Conservation (phyloP, 2,888 invertebrate genomes). For the Aromia moschata region DNA sequence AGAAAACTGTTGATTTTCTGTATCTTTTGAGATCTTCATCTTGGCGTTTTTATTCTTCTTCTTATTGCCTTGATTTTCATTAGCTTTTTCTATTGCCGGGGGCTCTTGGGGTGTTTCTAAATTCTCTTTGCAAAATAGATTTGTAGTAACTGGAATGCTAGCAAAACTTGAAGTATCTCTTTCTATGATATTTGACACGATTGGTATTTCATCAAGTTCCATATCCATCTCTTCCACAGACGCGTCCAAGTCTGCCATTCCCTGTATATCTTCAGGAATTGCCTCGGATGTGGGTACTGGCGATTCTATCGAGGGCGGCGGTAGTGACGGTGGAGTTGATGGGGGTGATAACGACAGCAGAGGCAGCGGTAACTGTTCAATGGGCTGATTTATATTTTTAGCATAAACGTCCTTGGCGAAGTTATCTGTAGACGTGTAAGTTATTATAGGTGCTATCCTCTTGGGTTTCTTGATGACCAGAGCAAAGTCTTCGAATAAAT, state of each 20-base stretch:
- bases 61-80: neutral
- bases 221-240: slow-evolving; percentile 51
- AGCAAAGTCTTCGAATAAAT: slow-evolving; percentile 48
- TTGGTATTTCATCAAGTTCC: slow-evolving; percentile 50
- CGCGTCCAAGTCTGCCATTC: slow-evolving; percentile 42
- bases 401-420: slow-evolving; percentile 32
- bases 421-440: slow-evolving; percentile 31
- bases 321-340: neutral
- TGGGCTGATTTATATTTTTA: slow-evolving; percentile 14
- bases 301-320: neutral
- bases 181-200: slow-evolving; percentile 46
- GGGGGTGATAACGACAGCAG: neutral
- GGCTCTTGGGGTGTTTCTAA: neutral
- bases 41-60: neutral
- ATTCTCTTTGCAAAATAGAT: slow-evolving; percentile 8
- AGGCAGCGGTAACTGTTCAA: neutral
- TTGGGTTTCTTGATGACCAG: slow-evolving; percentile 50
- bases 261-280: no score
- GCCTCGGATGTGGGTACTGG: slow-evolving; percentile 12
- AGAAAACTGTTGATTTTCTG: neutral
- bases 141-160: neutral
- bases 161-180: slow-evolving; percentile 28
- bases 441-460: slow-evolving; percentile 40
- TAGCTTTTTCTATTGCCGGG: neutral
- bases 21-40: neutral